Evolutionary conservation across 1,140 invertebrate species (phyloP), one percentile per base, ranked within the genome.

Genomic region (Halictus rubicundus): DNA sequence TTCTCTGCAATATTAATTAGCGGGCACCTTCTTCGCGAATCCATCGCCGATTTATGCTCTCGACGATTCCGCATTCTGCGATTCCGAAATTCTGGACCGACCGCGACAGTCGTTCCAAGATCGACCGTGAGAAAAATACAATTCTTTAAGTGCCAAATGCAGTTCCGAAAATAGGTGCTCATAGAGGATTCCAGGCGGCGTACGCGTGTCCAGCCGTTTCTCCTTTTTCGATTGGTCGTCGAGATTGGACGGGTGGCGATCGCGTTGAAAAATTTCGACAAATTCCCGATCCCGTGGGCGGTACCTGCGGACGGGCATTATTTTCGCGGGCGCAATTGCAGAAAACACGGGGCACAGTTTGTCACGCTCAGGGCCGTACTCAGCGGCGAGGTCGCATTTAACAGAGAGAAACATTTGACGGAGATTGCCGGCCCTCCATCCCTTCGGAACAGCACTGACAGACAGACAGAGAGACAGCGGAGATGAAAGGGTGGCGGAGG

Each of bases 401-500:
- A 78, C 78, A 66, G 54, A 21, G 60, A 78, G 85, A 71, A 83
- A 87, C 78, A 81, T 72, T 78, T 64, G 85, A 86, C 85, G 79
- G 78, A 81, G 80, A 65, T 79, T 82, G 81, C 73, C n/a, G 59
- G 69, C 69, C 61, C 74, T 78, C 64, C 59, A 16, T 57, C 68
- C 68, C 63, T 73, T 39, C 61, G 46, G 69, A 49, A 78, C 39
- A 61, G 57, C 63, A 46, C 52, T 84, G 68, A 84, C 83, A 84
- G 83, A 75, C 83, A 78, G 77, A 27, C 64, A 42, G 78, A 75
- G 78, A 81, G 77, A 27, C 64, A 42, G 78, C 54, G 59, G 52
- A 68, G 57, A 74, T 66, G 70, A 69, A 65, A 73, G 70, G 23
- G 60, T 42, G 54, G 60, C 32, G 54, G 46, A 37, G 65, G 46